Base-by-base conservation (phyloP, 2,888 invertebrate species). In the Callosobruchus maculatus region DNA sequence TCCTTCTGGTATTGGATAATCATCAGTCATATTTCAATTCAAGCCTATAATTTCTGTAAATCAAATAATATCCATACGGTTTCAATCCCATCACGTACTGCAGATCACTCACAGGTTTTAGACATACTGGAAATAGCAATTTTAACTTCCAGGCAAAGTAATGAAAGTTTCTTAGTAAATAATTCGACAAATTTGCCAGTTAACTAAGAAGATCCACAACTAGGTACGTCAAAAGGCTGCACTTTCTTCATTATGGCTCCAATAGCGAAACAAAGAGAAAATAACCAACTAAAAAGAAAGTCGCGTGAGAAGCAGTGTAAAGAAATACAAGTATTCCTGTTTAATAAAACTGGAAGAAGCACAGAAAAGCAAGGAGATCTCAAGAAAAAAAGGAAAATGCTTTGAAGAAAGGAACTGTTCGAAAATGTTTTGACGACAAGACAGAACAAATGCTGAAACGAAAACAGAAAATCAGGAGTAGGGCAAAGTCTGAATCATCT, bases 61-160 rank as follows among this genome's bases (percentile, higher is more conserved):
- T 68, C 71, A 30, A 73, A 72, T 71, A 72, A 73, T 13, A 76
- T 78, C 26, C 30, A 69, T 74, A 69, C 75, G 67, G n/a, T 77
- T 30, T 68, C 70, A 21, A 49, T 75, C 20, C 74, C 78, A n/a
- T 75, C 78, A 0, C 76, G 77, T 67, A 75, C 76, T 1, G 76
- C 75, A 67, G 74, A 78, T 72, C 70, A 70, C 9, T 68, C 75
- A 22, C 76, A 78, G 69, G 76, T 77, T 21, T 71, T 78, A 21
- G 78, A 77, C 70, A 70, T 74, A 7, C 70, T 73, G 2, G 21
- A 9, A 2, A 67, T 67, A 3, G 4, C 9, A 9, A 2, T 9
- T 67, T 9, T n/a, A n/a, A n/a, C 2, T 67, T 9, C 9, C 4
- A 67, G 9, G 67, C 67, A 3, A 67, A 67, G 9, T n/a, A 67